These are phyloP conservation scores for Nothoprocta perdicaria DNA, from an alignment of 2,113 vertebrate species.

Conservation along the genomic window DNA sequence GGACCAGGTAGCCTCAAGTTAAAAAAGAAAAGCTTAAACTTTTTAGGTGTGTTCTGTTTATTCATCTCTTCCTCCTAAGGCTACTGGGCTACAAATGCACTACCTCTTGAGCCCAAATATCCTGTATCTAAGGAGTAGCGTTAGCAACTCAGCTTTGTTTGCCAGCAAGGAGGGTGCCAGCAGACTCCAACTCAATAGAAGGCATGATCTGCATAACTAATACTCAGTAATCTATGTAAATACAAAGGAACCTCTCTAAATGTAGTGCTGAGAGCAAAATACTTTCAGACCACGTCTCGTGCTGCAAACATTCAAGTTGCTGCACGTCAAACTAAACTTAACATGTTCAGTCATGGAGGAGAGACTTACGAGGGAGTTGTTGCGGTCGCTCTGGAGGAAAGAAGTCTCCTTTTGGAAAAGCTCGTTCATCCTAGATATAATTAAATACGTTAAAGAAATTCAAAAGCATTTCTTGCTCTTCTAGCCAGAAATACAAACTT, in stretches of 20 bases:
- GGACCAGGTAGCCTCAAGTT: background rate
- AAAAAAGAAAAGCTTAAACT: background rate
- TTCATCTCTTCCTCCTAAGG: background rate
- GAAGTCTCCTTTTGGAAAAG: constrained; percentile 94
- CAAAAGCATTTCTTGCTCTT: background rate
- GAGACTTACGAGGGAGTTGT: constrained; percentile 91
- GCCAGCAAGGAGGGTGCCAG: background rate
- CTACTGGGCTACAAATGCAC: background rate
- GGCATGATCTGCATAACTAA: background rate
- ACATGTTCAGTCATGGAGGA: background rate
- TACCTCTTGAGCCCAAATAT: background rate
- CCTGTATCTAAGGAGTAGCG: background rate
- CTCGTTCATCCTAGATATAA: constrained; percentile 89
- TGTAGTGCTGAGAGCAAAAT: background rate
- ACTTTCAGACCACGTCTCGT: background rate
- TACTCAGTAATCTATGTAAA: background rate
- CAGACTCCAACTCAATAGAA: background rate
- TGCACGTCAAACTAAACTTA: background rate
- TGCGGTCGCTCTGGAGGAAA: constrained; percentile 89
- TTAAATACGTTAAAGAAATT: background rate
- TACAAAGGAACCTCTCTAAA: background rate
- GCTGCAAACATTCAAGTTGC: background rate
- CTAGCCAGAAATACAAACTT: background rate
- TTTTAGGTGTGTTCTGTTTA: background rate
- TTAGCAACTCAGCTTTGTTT: background rate